These are phyloP conservation scores for Stercorarius parasiticus DNA, from an alignment of 2,113 vertebrate genomes.

Conservation along the genomic window DNA sequence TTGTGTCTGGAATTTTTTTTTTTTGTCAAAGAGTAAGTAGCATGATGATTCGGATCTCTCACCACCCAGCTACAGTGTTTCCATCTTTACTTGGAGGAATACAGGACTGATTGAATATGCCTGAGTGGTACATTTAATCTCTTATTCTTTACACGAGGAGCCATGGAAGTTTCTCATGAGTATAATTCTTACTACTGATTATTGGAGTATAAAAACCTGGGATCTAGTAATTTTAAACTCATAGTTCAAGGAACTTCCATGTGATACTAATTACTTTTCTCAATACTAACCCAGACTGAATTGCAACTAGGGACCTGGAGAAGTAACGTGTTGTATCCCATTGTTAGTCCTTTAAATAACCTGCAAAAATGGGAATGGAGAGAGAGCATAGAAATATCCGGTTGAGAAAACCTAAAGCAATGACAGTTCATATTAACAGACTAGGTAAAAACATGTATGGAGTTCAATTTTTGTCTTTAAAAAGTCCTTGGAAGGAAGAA, in stretches of 20 bases:
- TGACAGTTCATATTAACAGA: neutral
- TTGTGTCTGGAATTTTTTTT: neutral
- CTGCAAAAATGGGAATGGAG: neutral
- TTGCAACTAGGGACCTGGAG: neutral
- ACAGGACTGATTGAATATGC: neutral
- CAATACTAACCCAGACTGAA: neutral
- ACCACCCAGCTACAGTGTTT: neutral
- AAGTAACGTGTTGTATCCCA: neutral
- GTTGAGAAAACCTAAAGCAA: neutral
- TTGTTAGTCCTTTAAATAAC: neutral
- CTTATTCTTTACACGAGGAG: neutral
- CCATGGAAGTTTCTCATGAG: neutral
- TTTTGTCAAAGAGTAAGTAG: neutral
- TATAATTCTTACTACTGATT: neutral
- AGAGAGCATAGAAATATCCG: neutral
- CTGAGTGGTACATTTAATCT: neutral
- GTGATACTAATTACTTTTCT: neutral
- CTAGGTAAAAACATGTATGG: neutral
- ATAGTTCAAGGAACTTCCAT: neutral
- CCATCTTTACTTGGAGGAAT: neutral
- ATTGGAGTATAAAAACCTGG: neutral
- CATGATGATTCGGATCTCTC: neutral
- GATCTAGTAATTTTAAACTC: neutral
- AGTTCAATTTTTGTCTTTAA: neutral
- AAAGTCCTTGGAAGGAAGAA: neutral